Evolutionary conservation across 2,797 vertebrate genomes (phyloP), one percentile per base, ranked within the genome.

Genomic region (Meriones psammophilus): DNA sequence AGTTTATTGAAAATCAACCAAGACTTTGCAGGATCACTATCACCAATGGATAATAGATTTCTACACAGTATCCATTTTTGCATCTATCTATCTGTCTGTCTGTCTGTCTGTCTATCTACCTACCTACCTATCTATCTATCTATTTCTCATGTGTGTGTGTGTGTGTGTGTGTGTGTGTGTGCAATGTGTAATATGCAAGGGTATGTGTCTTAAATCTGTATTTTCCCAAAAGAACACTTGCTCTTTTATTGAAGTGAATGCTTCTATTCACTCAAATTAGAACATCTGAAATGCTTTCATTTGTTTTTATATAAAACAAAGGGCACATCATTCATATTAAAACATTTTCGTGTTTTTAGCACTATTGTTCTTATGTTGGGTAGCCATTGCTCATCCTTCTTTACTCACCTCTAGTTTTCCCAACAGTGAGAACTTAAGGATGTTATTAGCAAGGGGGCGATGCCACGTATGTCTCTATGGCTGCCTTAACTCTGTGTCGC

Each of bases 281-380:
- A 13, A 74, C 64, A 78, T 42, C 20, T 50, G 36, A 83, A 96
- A 73, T 91, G 12, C 0, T 33, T 69, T n/a, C 68, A 91, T 88
- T 88, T 26, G 36, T 58, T 83, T 95, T 83, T 79, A 94, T 9
- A 88, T 42, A 71, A 77, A 64, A 92, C 56, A 86, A 8, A 94
- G 18, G 76, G 93, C 92, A 5, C 62, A 3, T 30, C 76, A 64
- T 50, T 92, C 20, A 46, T 76, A 46, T 66, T 73, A 92, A 90
- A 83, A 89, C 50, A 58, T 26, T 26, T 42, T 26, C 15, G 60
- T 28, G 64, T n/a, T 62, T 2, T 15, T 46, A 9, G 20, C 58
- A 5, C 46, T 90, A 71, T 50, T 88, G 80, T 94, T 84, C 50
- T 58, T 74, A 84, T 42, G 13, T 17, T 85, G 71, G 1, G 9